Conservation (phyloP, 1,140 invertebrate genomes). For the Orius laevigatus region DNA sequence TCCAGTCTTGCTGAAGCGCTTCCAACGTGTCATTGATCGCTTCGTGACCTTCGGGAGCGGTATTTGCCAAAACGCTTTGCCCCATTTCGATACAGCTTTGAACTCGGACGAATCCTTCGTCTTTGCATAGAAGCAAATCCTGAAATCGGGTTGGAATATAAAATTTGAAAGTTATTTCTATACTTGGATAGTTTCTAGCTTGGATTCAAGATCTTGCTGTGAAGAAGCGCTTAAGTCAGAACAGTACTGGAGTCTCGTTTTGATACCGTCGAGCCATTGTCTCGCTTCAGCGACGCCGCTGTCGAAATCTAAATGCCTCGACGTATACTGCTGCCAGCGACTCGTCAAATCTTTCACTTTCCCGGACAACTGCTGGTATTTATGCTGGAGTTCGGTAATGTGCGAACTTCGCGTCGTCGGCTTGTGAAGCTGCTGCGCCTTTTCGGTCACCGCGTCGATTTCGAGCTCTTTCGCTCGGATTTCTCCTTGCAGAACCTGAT, state of each 20-base stretch:
- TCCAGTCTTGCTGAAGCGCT: conserved; percentile 79
- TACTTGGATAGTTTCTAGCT: conserved; percentile 55
- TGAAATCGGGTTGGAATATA: conserved; percentile 27
- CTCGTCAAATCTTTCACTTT: conserved; percentile 81
- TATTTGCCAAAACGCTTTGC: conserved; percentile 83
- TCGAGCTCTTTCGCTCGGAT: conserved; percentile 80
- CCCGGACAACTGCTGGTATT: conserved; percentile 76
- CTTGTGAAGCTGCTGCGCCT: conserved; percentile 67
- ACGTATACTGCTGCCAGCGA: conserved; percentile 84
- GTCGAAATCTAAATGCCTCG: conserved; percentile 75
- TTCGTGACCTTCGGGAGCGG: conserved; percentile 70
- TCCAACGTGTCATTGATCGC: conserved; percentile 68
- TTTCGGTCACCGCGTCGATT: conserved; percentile 81
- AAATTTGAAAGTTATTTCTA: conserved; percentile 3
- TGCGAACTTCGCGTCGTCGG: conserved; percentile 48
- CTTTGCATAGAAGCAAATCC: conserved; percentile 72
- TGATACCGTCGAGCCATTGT: conserved; percentile 70
- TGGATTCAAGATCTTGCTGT: conserved; percentile 70
- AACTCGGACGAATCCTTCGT: conserved; percentile 76
- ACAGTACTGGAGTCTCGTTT: conserved; percentile 68
- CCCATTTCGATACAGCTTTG: conserved; percentile 75
- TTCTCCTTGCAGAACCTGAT: conserved; percentile 64
- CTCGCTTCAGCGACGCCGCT: conserved; percentile 60
- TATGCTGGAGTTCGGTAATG: conserved; percentile 71
- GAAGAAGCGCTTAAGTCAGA: conserved; percentile 62